Percentiles rank a stretch among this genome's conserved stretches.
These are phyloP conservation scores for Eumeta japonica DNA, from an alignment of 1,140 invertebrate genomes.

Conservation along the genomic window DNA sequence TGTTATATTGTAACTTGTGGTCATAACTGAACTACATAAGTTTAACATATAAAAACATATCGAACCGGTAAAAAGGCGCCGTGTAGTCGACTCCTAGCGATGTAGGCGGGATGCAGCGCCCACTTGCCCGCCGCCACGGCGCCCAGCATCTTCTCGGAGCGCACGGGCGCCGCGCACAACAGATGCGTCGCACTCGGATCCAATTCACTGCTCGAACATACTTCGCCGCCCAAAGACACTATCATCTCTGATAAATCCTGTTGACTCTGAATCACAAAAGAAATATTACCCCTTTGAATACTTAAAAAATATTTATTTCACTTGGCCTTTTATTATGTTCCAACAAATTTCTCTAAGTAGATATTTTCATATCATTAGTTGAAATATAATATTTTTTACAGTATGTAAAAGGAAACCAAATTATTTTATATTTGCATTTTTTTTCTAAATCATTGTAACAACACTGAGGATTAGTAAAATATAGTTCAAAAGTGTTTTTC, in stretches of 20 bases:
- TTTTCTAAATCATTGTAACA: not conserved
- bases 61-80: constrained; percentile 63
- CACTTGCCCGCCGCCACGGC: constrained; percentile 84
- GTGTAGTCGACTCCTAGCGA: constrained; percentile 64
- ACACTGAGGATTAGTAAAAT: not conserved
- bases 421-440: no score
- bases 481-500: not conserved
- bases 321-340: no score
- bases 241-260: constrained; percentile 55
- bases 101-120: constrained; percentile 78
- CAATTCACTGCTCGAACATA: constrained; percentile 62
- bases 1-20: no score
- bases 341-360: no score
- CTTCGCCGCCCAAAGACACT: constrained; percentile 64
- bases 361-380: no score
- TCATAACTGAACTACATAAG: no score
- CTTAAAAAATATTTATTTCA: not conserved
- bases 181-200: constrained; percentile 76
- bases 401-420: no score
- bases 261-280: constrained; percentile 28
- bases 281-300: no score
- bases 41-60: no score
- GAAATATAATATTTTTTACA: no score
- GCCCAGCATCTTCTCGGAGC: constrained; percentile 84
- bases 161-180: constrained; percentile 67